Base-by-base conservation (phyloP, 2,113 vertebrate species). In the Oxyura jamaicensis region DNA sequence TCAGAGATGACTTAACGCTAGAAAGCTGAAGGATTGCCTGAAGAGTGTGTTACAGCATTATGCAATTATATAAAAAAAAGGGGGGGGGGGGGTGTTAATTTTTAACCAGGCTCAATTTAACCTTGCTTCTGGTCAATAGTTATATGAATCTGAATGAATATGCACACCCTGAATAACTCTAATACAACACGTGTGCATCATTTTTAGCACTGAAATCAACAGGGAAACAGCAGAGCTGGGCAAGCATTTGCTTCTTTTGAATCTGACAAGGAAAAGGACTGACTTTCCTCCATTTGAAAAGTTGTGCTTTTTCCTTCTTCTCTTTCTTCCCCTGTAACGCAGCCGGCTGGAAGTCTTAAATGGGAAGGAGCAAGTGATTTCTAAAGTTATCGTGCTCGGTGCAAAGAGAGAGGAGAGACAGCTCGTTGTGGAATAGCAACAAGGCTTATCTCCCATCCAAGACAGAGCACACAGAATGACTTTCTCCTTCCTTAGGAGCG, bases 21-120 rank as follows among this genome's bases (percentile, higher is more conserved):
- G 83, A 89, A 93, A 95, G 95, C 95, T 83, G 62, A 69, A 88
- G 65, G 68, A 83, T 71, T 90, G 83, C 79, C 88, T 90, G 60
- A 68, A 92, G 66, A 93, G 62, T 17, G 55, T 46, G 46, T 82
- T 80, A 76, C 50, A 21, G 81, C 0, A 1, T 93, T 93, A 95
- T 82, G 91, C 86, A 93, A 81, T 35, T 44, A 13, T 22, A 48
- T 9, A 5, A 22, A 22, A 48, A 21, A 22, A 48, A 48, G 21
- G 21, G 13, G 3, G 23, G 22, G 13, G 23, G 13, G 41, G 41
- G 12, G 41, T 12, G 41, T 41, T 96, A 89, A 93, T 94, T 94
- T 96, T 95, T 91, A 94, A 95, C 79, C 86, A 79, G 80, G 81
- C 67, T 91, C 53, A n/a, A 55, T 82, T 94, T 94, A 84, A 91